Evolutionary conservation across 1,140 invertebrate genomes (phyloP).

Genomic region (Plutomurus gul): DNA sequence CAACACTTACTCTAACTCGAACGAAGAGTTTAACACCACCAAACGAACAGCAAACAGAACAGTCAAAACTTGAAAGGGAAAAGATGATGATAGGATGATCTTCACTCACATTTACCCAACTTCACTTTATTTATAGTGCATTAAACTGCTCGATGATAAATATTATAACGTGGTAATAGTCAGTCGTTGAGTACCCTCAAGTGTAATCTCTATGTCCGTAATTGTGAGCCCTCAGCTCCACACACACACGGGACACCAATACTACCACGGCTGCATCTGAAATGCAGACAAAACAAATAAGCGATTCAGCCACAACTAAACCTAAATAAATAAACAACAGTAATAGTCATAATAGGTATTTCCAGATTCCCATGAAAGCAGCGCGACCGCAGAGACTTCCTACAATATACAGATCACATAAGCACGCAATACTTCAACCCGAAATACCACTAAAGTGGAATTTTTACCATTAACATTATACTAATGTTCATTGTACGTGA

Average conservation of each 20-base stretch:
- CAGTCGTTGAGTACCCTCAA: too few relatives aligned
- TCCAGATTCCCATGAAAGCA: background rate
- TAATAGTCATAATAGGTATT: background rate
- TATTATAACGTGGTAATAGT: too few relatives aligned
- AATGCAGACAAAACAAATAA: too few relatives aligned
- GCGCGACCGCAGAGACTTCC: background rate
- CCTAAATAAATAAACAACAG: too few relatives aligned
- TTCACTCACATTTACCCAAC: background rate
- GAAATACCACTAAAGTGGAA: background rate
- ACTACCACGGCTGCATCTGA: too few relatives aligned
- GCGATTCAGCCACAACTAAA: too few relatives aligned
- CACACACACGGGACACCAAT: too few relatives aligned
- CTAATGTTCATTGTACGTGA: constrained; percentile 3
- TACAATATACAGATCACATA: too few relatives aligned
- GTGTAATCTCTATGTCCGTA: too few relatives aligned
- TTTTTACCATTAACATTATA: background rate
- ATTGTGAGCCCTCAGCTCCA: too few relatives aligned
- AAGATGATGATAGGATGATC: too few relatives aligned
- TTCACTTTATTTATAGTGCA: background rate
- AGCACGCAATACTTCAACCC: background rate
- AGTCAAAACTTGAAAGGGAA: too few relatives aligned
- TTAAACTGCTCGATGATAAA: background rate
- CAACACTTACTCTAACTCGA: background rate
- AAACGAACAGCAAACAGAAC: background rate
- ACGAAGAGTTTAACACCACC: background rate